Evolutionary conservation across 2,113 vertebrate species (phyloP), one percentile per base, ranked within the genome.

Genomic region (Hucho hucho): DNA sequence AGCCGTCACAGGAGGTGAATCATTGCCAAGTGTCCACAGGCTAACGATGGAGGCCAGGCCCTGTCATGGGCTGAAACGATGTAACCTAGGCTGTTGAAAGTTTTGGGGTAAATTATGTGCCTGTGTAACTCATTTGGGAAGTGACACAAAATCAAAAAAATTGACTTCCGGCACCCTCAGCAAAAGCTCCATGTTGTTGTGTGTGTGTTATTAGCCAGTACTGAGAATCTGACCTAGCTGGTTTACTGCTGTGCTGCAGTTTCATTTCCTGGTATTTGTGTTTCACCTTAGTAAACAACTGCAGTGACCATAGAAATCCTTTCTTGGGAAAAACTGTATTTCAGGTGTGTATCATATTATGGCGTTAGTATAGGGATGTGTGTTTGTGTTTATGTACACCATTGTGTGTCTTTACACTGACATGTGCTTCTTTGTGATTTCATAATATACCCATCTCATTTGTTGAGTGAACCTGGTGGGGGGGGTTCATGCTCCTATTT

Each of bases 1-100:
- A 82, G 78, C 75, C 88, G 87, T 84, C 18, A 81, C 87, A 81
- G 81, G 85, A 43, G 58, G 76, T 88, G 88, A 90, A 84, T 92
- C 87, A 86, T 75, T 74, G 84, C 86, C 85, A 81, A 84, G 81
- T 69, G 74, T 81, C 70, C 56, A 53, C 73, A 70, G n/a, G 63
- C 65, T 72, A 47, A 56, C 81, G 72, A 26, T 70, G 25, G 65
- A 75, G 83, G 83, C 83, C 85, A 75, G 24, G 2, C 18, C 64
- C 61, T 83, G 72, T 82, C 80, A 61, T 20, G 49, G 5, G 49
- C 49, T 28, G 81, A 77, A 75, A 46, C 29, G n/a, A 61, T 76
- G 70, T 43, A 16, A 7, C 28, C 5, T 20, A 25, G 59, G 12
- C 24, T 68, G 16, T 69, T 85, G 80, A 81, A 61, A 46, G 70